Evolutionary conservation across 1,140 invertebrate species (phyloP), one percentile per base, ranked within the genome.

Genomic region (Drosophila subobscura): DNA sequence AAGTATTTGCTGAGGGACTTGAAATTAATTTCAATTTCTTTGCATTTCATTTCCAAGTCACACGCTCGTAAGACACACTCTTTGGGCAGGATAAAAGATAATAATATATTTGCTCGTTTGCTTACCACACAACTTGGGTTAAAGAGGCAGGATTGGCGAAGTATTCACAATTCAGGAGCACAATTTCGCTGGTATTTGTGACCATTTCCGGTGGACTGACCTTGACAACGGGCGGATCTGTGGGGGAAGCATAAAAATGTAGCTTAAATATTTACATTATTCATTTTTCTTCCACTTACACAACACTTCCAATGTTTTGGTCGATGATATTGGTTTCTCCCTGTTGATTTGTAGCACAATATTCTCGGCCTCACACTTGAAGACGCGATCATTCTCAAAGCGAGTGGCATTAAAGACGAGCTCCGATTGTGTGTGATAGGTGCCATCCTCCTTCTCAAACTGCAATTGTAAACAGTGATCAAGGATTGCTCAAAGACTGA

Each of bases 301-400:
- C 90, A 96, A 93, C 59, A 97, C 95, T 93, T 97, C 95, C 51
- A 97, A 92, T 47, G 94, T 94, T 8, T 94, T 92, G 1, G 93
- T 93, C 27, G 94, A 93, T 55, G 94, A 93, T 84, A 97, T 94
- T 0, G 96, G 95, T 67, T 94, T 94, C 70, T 96, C 95, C 8
- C 94, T 93, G 60, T 95, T 94, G 5, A 94, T 93, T 60, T 93
- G 92, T 89, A 95, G 95, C 12, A 98, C 96, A 46, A 94, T 92
- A 92, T 98, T 98, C 73, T 95, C 94, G 0, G 95, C 96, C 86
- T 95, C 94, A 89, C 97, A 98, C 41, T 94, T 93, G 71, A 98
- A 95, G 46, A 93, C 94, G 66, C 94, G 92, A 27, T 95, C 95
- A 91, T 98, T 97, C 91, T 97, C 97, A 86, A 94, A 96, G 25